phyloP scores from a whole-genome alignment of 2,888 invertebrate species.

The Drosophila glabriapex region DNA sequence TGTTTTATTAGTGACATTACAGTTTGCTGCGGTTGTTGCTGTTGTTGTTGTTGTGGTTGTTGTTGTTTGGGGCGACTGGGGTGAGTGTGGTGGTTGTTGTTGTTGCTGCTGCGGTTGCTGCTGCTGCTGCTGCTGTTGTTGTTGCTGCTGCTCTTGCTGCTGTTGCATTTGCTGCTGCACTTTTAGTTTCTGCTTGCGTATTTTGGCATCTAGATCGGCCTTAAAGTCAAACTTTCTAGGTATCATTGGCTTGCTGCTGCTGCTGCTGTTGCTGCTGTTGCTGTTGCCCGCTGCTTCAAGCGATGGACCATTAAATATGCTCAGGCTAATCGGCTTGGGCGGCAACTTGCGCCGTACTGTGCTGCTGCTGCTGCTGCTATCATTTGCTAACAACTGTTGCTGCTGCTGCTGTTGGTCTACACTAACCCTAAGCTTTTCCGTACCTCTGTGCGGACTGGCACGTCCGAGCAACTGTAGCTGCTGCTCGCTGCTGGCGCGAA shows the following conservation, averaged over 20 bases:
- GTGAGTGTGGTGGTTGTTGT: constrained; percentile 60
- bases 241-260: constrained; percentile 61
- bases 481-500: constrained; percentile 84
- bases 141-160: constrained; percentile 61
- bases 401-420: constrained; percentile 58
- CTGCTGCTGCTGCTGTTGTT: constrained; percentile 39
- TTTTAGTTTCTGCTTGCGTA: constrained; percentile 82
- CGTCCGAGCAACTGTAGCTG: constrained; percentile 82
- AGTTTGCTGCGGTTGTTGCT: constrained; percentile 72
- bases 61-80: constrained; percentile 68
- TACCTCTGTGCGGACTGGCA: constrained; percentile 79
- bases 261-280: constrained; percentile 36
- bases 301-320: constrained; percentile 75
- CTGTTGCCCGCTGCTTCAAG: constrained; percentile 35
- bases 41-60: constrained; percentile 59
- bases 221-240: constrained; percentile 81
- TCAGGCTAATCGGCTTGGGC: constrained; percentile 79
- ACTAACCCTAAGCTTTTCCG: constrained; percentile 66
- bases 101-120: constrained; percentile 48
- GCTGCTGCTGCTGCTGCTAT: constrained; percentile 48
- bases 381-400: constrained; percentile 42
- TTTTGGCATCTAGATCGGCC: constrained; percentile 83
- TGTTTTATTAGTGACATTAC: constrained; percentile 80
- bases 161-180: constrained; percentile 78
- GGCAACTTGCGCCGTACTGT: constrained; percentile 76